Evolutionary conservation across 2,113 vertebrate species (phyloP).

Genomic region (Tachysurus fulvidraco): DNA sequence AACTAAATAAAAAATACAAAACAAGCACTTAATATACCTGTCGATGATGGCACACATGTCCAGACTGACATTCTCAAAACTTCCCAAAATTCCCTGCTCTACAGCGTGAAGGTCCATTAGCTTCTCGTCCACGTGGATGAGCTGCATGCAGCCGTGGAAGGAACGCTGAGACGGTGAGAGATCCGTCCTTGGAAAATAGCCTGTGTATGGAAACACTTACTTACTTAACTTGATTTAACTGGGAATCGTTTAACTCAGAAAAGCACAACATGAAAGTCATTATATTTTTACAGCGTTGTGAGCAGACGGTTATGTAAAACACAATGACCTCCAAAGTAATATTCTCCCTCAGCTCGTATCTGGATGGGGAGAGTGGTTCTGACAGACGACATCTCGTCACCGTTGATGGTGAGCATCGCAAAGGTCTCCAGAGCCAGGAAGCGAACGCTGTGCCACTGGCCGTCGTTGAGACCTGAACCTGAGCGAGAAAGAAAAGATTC

Average conservation of each 20-base stretch:
- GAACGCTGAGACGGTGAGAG: slow-evolving; percentile 76
- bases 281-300: background rate
- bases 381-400: slow-evolving; percentile 92
- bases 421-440: slow-evolving; percentile 91
- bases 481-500: background rate
- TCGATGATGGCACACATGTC: slow-evolving; percentile 98
- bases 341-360: slow-evolving; percentile 86
- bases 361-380: slow-evolving; percentile 88
- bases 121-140: slow-evolving; percentile 92
- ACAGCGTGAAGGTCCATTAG: slow-evolving; percentile 84
- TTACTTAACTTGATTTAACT: too few species aligned
- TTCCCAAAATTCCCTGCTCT: slow-evolving; percentile 84
- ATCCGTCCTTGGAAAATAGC: slow-evolving; percentile 75
- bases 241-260: background rate
- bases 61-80: slow-evolving; percentile 92
- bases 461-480: slow-evolving; percentile 90
- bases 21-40: slow-evolving; percentile 72
- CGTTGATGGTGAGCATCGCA: slow-evolving; percentile 90
- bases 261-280: background rate
- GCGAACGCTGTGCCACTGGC: slow-evolving; percentile 93
- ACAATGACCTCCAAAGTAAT: slow-evolving; percentile 89
- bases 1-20: too few species aligned
- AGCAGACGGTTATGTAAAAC: background rate
- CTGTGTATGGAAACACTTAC: slow-evolving; percentile 65
- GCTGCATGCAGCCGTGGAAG: slow-evolving; percentile 98